Base-by-base conservation (phyloP, 2,113 vertebrate species). In the Cyprinodon tularosa region DNA sequence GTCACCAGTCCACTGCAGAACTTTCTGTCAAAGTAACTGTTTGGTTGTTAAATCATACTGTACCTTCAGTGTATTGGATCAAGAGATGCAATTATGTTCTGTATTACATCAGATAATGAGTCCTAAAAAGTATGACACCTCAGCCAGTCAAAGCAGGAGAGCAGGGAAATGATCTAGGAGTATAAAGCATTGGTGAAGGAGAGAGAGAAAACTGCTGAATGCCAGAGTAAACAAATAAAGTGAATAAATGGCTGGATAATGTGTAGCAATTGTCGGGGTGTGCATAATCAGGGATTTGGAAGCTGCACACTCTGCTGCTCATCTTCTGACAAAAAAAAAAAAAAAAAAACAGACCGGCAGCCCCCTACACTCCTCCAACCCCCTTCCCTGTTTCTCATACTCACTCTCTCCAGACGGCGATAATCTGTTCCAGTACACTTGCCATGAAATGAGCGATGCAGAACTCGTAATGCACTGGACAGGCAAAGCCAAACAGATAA, bases 391-490 rank as follows among this genome's bases (percentile, higher is more conserved):
- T 66, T 39, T 38, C 71, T 29, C 78, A 64, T 77, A 4, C 74
- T 69, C 63, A 15, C 74, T 73, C 78, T 82, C 84, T 90, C 66
- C 87, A 86, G 89, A 85, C 86, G 57, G 61, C 86, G 75, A 89
- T 92, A 93, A 93, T 93, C 91, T 90, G 88, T 90, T 92, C 91
- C 90, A 92, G 91, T 89, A 85, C 81, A 88, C 85, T 86, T 84
- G 84, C 89, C 90, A 91, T 90, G 86, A 93, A 92, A 94, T 89
- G 82, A 91, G 84, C 80, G 77, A 91, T 86, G 84, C 88, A 86
- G 85, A 88, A 65, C 87, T 90, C 63, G 71, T 92, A 91, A 92
- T 89, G 88, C 85, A 82, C 71, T 83, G 88, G 91, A 91, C 89
- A 90, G 88, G 86, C 86, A 89, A 86, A 89, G 80, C 85, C 82